Evolutionary conservation across 2,113 vertebrate species (phyloP), one percentile per base, ranked within the genome.

Genomic region (Bubo bubo): DNA sequence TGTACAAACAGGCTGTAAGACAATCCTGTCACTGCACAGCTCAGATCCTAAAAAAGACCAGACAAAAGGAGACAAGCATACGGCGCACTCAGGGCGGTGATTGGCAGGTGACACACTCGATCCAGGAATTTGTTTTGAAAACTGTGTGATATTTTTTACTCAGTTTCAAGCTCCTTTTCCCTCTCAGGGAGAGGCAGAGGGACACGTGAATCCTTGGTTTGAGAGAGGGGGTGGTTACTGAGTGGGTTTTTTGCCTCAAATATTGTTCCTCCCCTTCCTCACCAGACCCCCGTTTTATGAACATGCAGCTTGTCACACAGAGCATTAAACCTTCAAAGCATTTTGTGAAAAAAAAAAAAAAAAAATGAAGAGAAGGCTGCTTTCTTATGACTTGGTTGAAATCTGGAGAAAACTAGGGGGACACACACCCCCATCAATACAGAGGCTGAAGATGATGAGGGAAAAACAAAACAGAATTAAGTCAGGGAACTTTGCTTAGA

Each of bases 61-160:
- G 47, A 45, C 50, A 6, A 24, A 59, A 79, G 66, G 80, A 47
- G 52, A 66, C 3, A 6, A 39, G 83, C 49, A 26, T 2, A 12
- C 2, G 1, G 66, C 0, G 1, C 4, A 0, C 11, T 75, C 8
- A 0, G 52, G 86, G 82, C 0, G 2, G 30, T 60, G 77, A 59
- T 6, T 37, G 83, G 67, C 80, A 68, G 73, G 53, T 17, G 9
- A 59, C 45, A 64, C 14, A 1, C 53, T 52, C 49, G 3, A 72
- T 60, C 52, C 77, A 82, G 92, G 73, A 89, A 68, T 43, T 62
- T 49, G 19, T 50, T 27, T 27, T 79, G 84, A 87, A 86, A 93
- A 63, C 43, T 39, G 18, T 13, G 8, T 13, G 58, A n/a, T 85
- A 49, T 8, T 76, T 82, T 89, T 89, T 71, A 26, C 87, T 72